A percentile compares a stretch with the other conserved stretches of the same genome.
Evolutionary conservation across 2,888 invertebrate species (phyloP).

Genomic region (Apodemia duryi): DNA sequence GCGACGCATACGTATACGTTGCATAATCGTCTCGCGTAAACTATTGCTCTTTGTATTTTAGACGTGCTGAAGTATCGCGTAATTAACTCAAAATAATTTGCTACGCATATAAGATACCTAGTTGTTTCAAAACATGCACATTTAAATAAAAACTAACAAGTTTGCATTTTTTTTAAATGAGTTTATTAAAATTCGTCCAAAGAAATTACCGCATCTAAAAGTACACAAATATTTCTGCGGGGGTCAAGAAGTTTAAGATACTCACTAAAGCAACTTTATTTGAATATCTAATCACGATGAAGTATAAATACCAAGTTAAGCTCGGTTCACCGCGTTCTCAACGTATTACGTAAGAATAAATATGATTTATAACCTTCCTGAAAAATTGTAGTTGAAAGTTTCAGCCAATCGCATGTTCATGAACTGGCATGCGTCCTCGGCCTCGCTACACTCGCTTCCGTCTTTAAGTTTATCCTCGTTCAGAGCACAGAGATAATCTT

Average conservation of each 20-base stretch:
- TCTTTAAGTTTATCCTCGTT: constrained; percentile 73
- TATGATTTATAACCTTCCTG: constrained; percentile 4
- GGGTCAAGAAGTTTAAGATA: no score
- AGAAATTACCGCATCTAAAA: no score
- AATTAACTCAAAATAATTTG: constrained; percentile 50
- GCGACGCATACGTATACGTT: constrained; percentile 46
- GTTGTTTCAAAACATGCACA: constrained; percentile 31
- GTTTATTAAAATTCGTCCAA: no score
- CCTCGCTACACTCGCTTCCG: constrained; percentile 72
- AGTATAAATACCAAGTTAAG: no score
- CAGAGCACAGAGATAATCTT: constrained; percentile 67
- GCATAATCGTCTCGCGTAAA: constrained; percentile 53
- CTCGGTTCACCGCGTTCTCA: no score
- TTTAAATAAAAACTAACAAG: neutral
- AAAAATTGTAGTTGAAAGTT: constrained; percentile 12
- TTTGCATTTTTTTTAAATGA: no score
- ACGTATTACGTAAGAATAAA: neutral
- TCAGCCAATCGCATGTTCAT: constrained; percentile 41
- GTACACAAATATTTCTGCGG: no score
- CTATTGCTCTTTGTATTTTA: constrained; percentile 61
- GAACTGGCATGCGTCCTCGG: constrained; percentile 73
- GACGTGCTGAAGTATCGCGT: constrained; percentile 51
- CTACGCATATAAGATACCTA: constrained; percentile 31
- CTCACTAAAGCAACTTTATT: no score
- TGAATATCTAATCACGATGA: no score